These are phyloP conservation scores for Thunnus thynnus DNA, from an alignment of 2,113 vertebrate species.

Conservation along the genomic window DNA sequence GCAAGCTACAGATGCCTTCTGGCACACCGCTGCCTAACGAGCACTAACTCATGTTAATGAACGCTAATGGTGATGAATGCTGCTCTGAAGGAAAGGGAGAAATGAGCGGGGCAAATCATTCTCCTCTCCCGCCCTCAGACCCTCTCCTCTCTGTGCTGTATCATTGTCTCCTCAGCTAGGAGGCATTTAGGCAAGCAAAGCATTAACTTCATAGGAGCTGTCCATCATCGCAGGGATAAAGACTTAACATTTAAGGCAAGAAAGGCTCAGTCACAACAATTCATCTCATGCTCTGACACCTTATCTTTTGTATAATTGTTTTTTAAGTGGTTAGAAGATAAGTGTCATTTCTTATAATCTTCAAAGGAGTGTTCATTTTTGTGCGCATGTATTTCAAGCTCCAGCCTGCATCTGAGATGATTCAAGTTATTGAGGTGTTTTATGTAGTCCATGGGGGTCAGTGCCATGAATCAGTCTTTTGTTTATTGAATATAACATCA, in stretches of 20 bases:
- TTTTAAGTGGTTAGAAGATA: conserved; percentile 19
- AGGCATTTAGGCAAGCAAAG: conserved; percentile 30
- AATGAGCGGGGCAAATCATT: conserved; percentile 46
- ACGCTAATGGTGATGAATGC: conserved; percentile 76
- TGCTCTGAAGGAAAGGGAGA: conserved; percentile 40
- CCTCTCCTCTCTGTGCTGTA: neutral
- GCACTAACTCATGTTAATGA: conserved; percentile 75
- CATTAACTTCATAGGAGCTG: conserved; percentile 21
- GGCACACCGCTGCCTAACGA: conserved; percentile 54
- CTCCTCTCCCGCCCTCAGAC: conserved; percentile 23
- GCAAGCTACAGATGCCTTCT: conserved; percentile 62
- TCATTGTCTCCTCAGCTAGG: neutral
- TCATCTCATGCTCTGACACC: conserved; percentile 12
- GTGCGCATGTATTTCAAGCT: neutral
- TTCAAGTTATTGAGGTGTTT: conserved; percentile 15
- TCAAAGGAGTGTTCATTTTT: neutral
- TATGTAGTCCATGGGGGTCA: neutral
- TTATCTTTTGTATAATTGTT: conserved; percentile 3
- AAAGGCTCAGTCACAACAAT: conserved; percentile 14
- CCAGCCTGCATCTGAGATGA: neutral
- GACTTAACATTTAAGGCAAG: neutral
- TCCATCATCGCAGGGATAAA: conserved; percentile 31
- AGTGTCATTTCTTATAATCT: neutral
- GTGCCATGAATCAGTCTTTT: neutral
- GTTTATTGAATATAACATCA: conserved; percentile 3